Percentiles rank a stretch among this genome's conserved stretches.
Evolutionary conservation across 2,888 invertebrate genomes (phyloP).

Genomic region (Amaurobius ferox): DNA sequence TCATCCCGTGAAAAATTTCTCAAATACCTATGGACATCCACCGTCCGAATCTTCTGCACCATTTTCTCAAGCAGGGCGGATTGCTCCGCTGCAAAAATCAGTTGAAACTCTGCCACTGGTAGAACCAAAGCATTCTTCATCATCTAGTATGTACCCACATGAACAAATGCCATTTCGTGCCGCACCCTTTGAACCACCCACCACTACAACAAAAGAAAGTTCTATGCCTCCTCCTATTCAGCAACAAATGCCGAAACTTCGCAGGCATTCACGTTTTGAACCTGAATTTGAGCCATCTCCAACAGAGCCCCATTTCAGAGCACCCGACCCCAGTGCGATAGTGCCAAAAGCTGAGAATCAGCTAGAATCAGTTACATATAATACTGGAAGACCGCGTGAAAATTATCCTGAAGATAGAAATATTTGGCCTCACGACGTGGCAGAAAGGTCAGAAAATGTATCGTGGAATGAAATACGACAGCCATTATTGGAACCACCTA

Average conservation of each 20-base stretch:
- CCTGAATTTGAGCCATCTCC: conserved; percentile 5
- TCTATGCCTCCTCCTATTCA: not conserved
- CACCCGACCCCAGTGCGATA: not conserved
- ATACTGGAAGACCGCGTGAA: not conserved
- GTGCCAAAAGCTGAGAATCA: not conserved
- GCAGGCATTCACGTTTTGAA: conserved; percentile 22
- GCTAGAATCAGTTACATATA: not conserved
- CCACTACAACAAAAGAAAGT: not conserved
- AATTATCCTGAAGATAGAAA: conserved; percentile 2
- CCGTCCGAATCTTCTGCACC: not conserved
- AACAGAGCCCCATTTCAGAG: not conserved
- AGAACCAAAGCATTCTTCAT: not conserved
- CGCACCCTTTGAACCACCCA: not conserved
- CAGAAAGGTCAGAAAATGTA: not conserved
- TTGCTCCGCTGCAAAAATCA: not conserved
- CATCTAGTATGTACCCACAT: not conserved
- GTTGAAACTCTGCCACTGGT: not conserved
- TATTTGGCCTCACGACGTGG: conserved; percentile 20
- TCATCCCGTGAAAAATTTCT: not conserved
- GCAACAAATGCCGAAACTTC: not conserved
- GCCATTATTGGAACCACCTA: conserved; percentile 16
- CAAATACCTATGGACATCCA: not conserved
- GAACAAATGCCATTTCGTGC: not conserved
- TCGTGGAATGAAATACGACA: conserved; percentile 20
- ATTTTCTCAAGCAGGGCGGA: not conserved